Conservation (phyloP, 2,888 invertebrate genomes). For the Melanotus villosus region DNA sequence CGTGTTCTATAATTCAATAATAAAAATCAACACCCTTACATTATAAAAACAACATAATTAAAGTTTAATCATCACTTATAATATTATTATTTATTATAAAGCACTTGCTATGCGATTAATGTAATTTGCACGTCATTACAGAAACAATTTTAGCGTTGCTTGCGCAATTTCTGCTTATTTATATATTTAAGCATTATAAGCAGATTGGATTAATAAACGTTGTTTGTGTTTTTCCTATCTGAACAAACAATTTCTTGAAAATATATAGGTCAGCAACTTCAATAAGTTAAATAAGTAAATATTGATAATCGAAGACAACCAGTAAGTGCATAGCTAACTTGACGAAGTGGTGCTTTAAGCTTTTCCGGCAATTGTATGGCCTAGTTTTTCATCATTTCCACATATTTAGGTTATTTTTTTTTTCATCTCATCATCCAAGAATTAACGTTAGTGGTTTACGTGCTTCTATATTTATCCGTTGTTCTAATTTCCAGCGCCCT, state of each 20-base stretch:
- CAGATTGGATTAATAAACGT: neutral
- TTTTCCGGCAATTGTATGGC: neutral
- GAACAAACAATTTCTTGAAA: slow-evolving; percentile 9
- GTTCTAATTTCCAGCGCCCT: neutral
- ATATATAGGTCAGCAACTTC: slow-evolving; percentile 21
- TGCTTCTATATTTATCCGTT: too few relatives aligned
- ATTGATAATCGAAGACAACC: slow-evolving; percentile 3
- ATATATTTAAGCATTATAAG: too few relatives aligned
- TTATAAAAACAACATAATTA: too few relatives aligned
- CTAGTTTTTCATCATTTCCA: neutral
- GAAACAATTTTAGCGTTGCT: too few relatives aligned
- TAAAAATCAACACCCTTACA: too few relatives aligned
- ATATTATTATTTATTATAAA: too few relatives aligned
- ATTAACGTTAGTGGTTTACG: neutral
- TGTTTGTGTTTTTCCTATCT: neutral
- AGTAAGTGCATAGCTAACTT: neutral
- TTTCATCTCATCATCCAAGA: too few relatives aligned
- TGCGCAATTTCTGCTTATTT: too few relatives aligned
- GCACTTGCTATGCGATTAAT: too few relatives aligned
- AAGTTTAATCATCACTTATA: too few relatives aligned
- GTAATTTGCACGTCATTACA: too few relatives aligned
- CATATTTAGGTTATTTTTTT: neutral
- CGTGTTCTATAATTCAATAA: too few relatives aligned
- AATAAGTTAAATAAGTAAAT: neutral
- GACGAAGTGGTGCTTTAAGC: neutral